phyloP scores from a whole-genome alignment of 2,888 invertebrate species.

The Willowsia nigromaculata region DNA sequence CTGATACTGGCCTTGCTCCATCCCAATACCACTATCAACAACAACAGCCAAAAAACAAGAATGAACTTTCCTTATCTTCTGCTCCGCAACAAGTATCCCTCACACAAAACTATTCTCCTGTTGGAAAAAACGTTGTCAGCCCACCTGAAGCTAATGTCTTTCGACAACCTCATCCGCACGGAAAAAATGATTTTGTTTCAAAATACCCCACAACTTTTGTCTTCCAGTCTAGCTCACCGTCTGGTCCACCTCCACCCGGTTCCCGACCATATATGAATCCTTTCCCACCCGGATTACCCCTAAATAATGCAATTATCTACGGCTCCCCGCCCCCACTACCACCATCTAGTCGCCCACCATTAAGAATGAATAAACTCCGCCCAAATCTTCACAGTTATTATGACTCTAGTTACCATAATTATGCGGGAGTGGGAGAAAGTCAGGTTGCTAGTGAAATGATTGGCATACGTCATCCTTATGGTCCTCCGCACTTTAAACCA shows the following conservation, averaged over 20 bases:
- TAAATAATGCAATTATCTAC: not conserved
- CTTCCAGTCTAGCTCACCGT: not conserved
- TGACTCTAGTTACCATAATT: conserved; percentile 74
- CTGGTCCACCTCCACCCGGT: conserved; percentile 12
- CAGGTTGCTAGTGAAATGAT: conserved; percentile 39
- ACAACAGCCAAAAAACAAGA: conserved; percentile 16
- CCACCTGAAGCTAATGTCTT: conserved; percentile 1
- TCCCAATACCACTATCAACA: conserved; percentile 32
- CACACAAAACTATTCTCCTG: not conserved
- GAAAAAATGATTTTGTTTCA: conserved; percentile 62
- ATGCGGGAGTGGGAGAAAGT: conserved; percentile 60
- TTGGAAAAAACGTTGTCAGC: not conserved
- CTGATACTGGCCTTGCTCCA: conserved; percentile 22
- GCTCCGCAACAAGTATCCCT: conserved; percentile 7
- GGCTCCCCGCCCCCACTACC: not conserved
- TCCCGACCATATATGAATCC: conserved; percentile 4
- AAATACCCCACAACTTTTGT: conserved; percentile 71
- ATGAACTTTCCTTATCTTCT: conserved; percentile 25
- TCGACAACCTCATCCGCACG: not conserved
- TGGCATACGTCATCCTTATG: conserved; percentile 46
- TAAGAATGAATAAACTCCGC: conserved; percentile 62
- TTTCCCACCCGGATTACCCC: conserved; percentile 14
- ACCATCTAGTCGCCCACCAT: conserved; percentile 58
- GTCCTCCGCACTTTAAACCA: conserved; percentile 58
- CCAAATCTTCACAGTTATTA: conserved; percentile 73